Conservation (phyloP, 2,888 invertebrate species). For the Troides aeacus region DNA sequence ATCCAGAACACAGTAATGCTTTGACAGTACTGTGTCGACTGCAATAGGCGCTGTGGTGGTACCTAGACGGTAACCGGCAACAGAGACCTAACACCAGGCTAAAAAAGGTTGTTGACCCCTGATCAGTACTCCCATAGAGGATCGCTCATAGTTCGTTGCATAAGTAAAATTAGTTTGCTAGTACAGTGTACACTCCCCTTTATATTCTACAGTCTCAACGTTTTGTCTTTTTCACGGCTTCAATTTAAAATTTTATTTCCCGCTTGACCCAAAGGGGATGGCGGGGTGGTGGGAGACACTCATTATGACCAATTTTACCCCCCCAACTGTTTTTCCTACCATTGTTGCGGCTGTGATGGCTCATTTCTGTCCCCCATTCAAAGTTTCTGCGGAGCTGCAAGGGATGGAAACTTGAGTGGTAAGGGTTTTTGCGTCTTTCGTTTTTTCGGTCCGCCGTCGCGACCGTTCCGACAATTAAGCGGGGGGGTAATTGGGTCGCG, state of each 20-base stretch:
- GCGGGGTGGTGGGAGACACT: constrained; percentile 55
- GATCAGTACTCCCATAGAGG: too few relatives aligned
- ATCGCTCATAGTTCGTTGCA: too few relatives aligned
- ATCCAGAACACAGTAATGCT: too few relatives aligned
- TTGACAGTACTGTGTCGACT: too few relatives aligned
- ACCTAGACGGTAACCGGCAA: too few relatives aligned
- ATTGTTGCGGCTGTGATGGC: constrained; percentile 63
- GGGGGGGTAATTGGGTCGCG: constrained; percentile 24
- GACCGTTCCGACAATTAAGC: constrained; percentile 29
- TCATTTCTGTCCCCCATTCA: constrained; percentile 66
- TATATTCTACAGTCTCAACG: constrained; percentile 47
- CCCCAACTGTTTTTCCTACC: constrained; percentile 55
- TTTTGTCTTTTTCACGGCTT: constrained; percentile 73
- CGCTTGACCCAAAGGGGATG: constrained; percentile 68
- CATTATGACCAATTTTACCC: constrained; percentile 78
- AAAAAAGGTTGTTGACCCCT: too few relatives aligned
- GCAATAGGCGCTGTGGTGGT: too few relatives aligned
- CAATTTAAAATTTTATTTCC: constrained; percentile 76
- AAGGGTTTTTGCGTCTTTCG: constrained; percentile 24
- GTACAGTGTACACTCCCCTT: constrained; percentile 35
- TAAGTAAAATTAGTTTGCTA: too few relatives aligned
- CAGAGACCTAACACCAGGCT: too few relatives aligned
- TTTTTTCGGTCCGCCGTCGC: constrained; percentile 22
- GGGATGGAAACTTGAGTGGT: constrained; percentile 25
- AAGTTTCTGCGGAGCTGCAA: constrained; percentile 46